A percentile compares a stretch with the other conserved stretches of the same genome.
Conservation (phyloP, 2,888 invertebrate genomes). For the Eupithecia inturbata region DNA sequence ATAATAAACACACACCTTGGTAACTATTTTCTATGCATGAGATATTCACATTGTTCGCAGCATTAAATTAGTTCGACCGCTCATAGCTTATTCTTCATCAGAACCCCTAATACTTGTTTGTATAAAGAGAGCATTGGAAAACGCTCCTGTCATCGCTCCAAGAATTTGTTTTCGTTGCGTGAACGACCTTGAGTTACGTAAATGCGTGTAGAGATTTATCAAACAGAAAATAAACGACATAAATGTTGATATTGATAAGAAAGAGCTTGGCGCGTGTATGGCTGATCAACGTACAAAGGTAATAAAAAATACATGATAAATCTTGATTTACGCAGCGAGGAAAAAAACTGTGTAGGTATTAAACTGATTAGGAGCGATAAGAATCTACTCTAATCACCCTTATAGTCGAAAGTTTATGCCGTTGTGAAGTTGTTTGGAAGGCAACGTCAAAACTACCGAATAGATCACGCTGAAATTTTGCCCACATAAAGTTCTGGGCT, state of each 20-base stretch:
- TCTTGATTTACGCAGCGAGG: neutral
- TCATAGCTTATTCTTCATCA: neutral
- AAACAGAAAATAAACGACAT: neutral
- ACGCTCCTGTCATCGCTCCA: slow-evolving; percentile 21
- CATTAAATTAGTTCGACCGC: neutral
- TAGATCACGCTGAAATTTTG: no score
- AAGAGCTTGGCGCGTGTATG: neutral
- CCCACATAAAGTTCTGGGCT: no score
- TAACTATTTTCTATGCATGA: no score
- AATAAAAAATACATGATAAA: neutral
- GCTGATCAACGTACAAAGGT: neutral
- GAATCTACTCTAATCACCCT: no score
- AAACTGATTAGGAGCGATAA: no score
- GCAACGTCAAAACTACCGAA: no score
- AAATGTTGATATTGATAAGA: slow-evolving; percentile 2
- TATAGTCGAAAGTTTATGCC: no score
- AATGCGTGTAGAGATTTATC: slow-evolving; percentile 14
- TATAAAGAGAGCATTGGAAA: slow-evolving; percentile 17
- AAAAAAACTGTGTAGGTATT: neutral
- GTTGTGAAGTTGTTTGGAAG: no score
- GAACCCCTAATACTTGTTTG: slow-evolving; percentile 4
- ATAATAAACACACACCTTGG: no score
- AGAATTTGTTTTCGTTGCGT: slow-evolving; percentile 32
- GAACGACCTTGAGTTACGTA: slow-evolving; percentile 27
- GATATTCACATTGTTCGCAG: no score